Conservation (phyloP, 2,888 invertebrate genomes). For the Lasioglossum oenotherae region DNA sequence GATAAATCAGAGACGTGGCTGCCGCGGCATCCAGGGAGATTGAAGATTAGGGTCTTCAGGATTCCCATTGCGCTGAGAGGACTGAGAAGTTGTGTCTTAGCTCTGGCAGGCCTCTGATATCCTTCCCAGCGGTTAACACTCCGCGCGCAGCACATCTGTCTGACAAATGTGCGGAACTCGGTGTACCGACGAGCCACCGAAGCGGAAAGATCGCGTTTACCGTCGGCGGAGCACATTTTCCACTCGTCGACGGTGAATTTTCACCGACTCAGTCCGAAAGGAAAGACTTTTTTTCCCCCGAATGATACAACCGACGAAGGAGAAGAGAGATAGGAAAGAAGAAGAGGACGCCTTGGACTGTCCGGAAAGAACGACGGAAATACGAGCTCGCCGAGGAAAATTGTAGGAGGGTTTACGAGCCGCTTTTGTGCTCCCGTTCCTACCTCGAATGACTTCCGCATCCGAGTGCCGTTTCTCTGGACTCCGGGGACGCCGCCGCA, state of each 20-base stretch:
- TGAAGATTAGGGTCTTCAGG: not conserved
- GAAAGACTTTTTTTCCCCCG: not conserved
- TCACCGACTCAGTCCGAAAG: not conserved
- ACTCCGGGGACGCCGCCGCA: slow-evolving; percentile 6
- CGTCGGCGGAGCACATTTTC: slow-evolving; percentile 8
- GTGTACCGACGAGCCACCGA: not conserved
- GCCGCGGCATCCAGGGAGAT: not conserved
- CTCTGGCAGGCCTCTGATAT: not conserved
- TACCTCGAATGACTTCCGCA: slow-evolving; percentile 63
- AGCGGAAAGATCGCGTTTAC: slow-evolving; percentile 11
- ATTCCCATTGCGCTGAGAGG: not conserved
- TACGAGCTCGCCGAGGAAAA: slow-evolving; percentile 56
- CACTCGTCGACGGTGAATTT: not conserved
- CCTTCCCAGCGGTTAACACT: not conserved
- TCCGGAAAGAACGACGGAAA: slow-evolving; percentile 51
- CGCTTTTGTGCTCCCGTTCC: slow-evolving; percentile 57
- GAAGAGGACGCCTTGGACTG: slow-evolving; percentile 7
- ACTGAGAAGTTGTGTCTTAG: not conserved
- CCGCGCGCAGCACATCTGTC: not conserved
- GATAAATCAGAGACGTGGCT: not conserved
- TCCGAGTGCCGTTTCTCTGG: slow-evolving; percentile 57
- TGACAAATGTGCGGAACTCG: slow-evolving; percentile 4
- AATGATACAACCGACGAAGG: slow-evolving; percentile 3
- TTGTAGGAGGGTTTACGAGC: slow-evolving; percentile 57
- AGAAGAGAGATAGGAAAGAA: not conserved